A percentile compares a stretch with the other conserved stretches of the same genome.
phyloP scores from a whole-genome alignment of 37 sponge, comb jelly and placozoan genomes.

The Bolinopsis microptera region DNA sequence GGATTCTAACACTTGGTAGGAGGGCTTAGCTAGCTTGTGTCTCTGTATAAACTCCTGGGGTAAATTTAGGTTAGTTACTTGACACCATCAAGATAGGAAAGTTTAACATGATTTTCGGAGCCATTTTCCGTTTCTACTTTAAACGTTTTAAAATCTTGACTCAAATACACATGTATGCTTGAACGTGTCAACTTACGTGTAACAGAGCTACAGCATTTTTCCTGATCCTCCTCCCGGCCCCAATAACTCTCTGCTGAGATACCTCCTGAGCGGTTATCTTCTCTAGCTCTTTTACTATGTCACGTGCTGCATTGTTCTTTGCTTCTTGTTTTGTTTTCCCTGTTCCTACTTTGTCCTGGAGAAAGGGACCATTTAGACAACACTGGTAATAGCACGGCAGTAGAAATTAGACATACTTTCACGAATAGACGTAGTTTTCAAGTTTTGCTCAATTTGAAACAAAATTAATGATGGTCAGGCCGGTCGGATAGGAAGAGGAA shows the following conservation, averaged over 20 bases:
- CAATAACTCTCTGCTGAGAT: neutral
- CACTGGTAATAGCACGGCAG: no score
- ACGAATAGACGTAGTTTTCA: neutral
- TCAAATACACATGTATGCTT: no score
- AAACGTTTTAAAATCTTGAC: no score
- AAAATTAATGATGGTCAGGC: no score
- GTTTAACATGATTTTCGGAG: no score
- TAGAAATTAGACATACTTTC: neutral
- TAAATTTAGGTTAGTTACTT: no score
- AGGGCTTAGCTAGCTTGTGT: neutral
- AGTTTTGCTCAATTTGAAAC: no score
- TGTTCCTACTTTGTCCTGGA: neutral
- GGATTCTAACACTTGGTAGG: neutral
- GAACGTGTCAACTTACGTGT: no score
- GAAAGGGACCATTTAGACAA: no score
- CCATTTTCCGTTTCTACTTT: no score
- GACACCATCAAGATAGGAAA: no score
- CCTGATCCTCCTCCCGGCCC: neutral
- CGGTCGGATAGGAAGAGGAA: no score
- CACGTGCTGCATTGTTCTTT: neutral
- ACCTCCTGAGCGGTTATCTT: neutral
- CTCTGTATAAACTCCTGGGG: neutral
- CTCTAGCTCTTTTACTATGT: neutral
- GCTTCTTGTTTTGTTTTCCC: slow-evolving; percentile 27
- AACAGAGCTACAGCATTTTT: neutral